These are phyloP conservation scores for Macaria liturata DNA, from an alignment of 2,888 invertebrate genomes.

Conservation along the genomic window DNA sequence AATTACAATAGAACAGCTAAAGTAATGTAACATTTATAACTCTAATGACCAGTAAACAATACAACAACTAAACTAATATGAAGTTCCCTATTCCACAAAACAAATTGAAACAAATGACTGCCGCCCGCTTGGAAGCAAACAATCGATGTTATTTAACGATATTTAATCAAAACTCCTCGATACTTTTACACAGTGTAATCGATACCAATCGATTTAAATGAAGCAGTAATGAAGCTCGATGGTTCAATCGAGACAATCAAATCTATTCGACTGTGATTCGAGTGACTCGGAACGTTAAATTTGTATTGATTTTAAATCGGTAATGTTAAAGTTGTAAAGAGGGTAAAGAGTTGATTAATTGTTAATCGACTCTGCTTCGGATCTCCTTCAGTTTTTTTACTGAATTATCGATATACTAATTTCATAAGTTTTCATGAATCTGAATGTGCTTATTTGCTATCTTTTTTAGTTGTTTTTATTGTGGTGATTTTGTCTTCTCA, in stretches of 20 bases:
- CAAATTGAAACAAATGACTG: constrained; percentile 76
- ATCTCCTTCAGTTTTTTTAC: no score
- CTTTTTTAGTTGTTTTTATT: no score
- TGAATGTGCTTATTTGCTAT: no score
- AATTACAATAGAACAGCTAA: no score
- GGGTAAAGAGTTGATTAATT: no score
- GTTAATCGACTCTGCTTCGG: no score
- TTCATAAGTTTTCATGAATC: no score
- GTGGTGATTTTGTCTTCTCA: no score
- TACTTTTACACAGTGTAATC: constrained; percentile 77
- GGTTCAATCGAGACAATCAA: constrained; percentile 68
- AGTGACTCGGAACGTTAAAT: not conserved
- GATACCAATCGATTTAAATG: constrained; percentile 78
- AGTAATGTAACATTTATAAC: no score
- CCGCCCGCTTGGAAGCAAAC: constrained; percentile 61
- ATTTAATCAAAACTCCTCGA: constrained; percentile 67
- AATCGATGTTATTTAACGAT: constrained; percentile 75
- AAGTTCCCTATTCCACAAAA: constrained; percentile 54
- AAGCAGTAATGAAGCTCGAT: constrained; percentile 67
- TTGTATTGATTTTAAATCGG: not conserved
- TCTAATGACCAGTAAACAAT: not conserved
- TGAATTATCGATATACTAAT: no score
- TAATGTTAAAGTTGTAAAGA: not conserved
- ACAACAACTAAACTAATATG: not conserved
- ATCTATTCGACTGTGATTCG: constrained; percentile 34